Evolutionary conservation across 2,888 invertebrate genomes (phyloP).

Genomic region (Oxytorus armatus): DNA sequence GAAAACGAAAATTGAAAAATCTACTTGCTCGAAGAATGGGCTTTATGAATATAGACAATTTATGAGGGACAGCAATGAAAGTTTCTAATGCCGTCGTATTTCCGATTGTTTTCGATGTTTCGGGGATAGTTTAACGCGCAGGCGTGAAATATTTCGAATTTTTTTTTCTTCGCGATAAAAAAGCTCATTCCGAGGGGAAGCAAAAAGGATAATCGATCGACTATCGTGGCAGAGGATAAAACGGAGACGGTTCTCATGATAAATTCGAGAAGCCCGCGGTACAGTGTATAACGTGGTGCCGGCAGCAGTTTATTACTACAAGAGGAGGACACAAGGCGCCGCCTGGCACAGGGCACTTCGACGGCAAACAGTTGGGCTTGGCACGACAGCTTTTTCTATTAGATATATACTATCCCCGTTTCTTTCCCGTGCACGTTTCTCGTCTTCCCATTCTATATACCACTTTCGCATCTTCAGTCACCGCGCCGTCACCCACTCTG

Average conservation of each 20-base stretch:
- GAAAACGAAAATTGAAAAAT: too few relatives aligned
- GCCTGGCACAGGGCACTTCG: slow-evolving; percentile 81
- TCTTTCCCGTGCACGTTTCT: slow-evolving; percentile 37
- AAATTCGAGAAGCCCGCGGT: slow-evolving; percentile 77
- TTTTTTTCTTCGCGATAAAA: too few relatives aligned
- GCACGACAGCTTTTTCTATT: slow-evolving; percentile 76
- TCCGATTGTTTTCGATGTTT: too few relatives aligned
- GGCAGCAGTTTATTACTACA: slow-evolving; percentile 78
- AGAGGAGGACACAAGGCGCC: slow-evolving; percentile 75
- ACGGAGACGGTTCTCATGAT: slow-evolving; percentile 44
- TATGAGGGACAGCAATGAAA: too few relatives aligned
- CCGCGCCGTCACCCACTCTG: slow-evolving; percentile 23
- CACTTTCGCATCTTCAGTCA: slow-evolving; percentile 31
- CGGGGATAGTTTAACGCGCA: too few relatives aligned
- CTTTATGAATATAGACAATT: too few relatives aligned
- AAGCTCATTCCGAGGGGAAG: too few relatives aligned
- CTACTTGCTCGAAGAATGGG: too few relatives aligned
- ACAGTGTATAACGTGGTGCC: slow-evolving; percentile 69
- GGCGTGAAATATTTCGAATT: too few relatives aligned
- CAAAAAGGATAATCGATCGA: slow-evolving; percentile 38
- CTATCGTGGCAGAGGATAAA: slow-evolving; percentile 24
- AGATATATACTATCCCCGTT: slow-evolving; percentile 20
- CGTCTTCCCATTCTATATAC: slow-evolving; percentile 28
- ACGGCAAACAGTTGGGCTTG: slow-evolving; percentile 79
- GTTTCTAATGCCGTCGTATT: too few relatives aligned